Conservation (phyloP, 2,888 invertebrate species). For the Allolobophora icterica region DNA sequence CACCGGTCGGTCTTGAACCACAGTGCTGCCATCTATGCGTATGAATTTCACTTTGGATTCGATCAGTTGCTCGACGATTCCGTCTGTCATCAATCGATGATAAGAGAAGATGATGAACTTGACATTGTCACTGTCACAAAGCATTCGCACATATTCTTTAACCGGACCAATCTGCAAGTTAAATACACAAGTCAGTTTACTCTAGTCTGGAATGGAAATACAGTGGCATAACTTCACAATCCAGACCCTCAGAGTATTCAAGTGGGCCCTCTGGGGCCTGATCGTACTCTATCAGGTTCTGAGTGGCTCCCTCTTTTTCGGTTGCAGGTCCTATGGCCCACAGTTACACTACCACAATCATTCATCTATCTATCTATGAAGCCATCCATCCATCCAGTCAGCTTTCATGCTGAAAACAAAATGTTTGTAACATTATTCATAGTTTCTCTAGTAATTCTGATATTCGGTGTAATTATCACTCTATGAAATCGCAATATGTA, state of each 20-base stretch:
- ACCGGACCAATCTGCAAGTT: slow-evolving; percentile 58
- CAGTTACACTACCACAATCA: too few species aligned
- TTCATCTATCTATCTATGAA: too few species aligned
- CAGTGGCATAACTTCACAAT: too few species aligned
- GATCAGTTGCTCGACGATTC: slow-evolving; percentile 56
- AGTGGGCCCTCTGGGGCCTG: too few species aligned
- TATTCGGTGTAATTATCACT: neutral
- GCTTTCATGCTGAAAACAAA: neutral
- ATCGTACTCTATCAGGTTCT: too few species aligned
- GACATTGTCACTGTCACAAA: slow-evolving; percentile 56
- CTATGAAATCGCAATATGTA: too few species aligned
- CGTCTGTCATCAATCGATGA: slow-evolving; percentile 62
- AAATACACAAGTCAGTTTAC: neutral
- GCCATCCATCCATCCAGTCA: neutral
- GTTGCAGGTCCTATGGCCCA: too few species aligned
- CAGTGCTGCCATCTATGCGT: slow-evolving; percentile 59
- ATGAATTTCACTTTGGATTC: slow-evolving; percentile 59
- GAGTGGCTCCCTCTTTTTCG: too few species aligned
- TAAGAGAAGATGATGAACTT: slow-evolving; percentile 64
- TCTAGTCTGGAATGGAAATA: neutral
- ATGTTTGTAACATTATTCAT: neutral
- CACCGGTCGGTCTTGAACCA: slow-evolving; percentile 54
- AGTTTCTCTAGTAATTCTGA: neutral
- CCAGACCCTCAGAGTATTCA: too few species aligned
- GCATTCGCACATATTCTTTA: slow-evolving; percentile 60